phyloP scores from a whole-genome alignment of 2,113 vertebrate genomes.

The Poicephalus meyeri region DNA sequence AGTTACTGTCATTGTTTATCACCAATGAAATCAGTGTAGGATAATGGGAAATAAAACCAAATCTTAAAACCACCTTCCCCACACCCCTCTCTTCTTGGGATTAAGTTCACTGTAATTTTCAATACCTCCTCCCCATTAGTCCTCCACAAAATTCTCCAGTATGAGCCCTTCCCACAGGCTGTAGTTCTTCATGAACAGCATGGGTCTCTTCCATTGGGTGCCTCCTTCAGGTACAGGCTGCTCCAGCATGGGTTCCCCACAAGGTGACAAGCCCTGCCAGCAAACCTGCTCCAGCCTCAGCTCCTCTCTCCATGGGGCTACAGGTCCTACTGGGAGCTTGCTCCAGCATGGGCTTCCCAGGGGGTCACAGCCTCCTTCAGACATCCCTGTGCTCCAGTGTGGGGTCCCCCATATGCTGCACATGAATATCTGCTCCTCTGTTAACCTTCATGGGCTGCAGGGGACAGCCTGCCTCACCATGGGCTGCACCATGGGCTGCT shows the following conservation, averaged over 20 bases:
- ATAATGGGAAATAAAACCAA: background rate
- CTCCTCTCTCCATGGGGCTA: background rate
- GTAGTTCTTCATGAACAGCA: background rate
- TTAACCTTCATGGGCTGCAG: background rate
- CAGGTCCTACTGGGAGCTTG: background rate
- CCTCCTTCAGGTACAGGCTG: background rate
- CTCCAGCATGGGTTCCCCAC: background rate
- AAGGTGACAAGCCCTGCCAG: background rate
- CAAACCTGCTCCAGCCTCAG: background rate
- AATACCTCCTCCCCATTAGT: background rate
- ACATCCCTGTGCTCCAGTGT: background rate
- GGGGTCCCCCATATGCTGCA: background rate
- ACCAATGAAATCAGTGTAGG: background rate
- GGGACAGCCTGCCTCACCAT: background rate
- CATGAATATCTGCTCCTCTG: background rate
- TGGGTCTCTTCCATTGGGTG: background rate
- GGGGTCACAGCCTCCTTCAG: background rate
- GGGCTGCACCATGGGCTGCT: background rate
- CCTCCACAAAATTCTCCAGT: background rate
- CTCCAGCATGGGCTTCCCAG: background rate
- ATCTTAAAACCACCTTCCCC: background rate
- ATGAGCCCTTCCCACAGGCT: background rate
- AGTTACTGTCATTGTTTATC: background rate
- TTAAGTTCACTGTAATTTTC: background rate
- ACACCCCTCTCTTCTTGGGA: background rate